Conservation (phyloP, 2,797 vertebrate species). For the Phalloptychus januarius region DNA sequence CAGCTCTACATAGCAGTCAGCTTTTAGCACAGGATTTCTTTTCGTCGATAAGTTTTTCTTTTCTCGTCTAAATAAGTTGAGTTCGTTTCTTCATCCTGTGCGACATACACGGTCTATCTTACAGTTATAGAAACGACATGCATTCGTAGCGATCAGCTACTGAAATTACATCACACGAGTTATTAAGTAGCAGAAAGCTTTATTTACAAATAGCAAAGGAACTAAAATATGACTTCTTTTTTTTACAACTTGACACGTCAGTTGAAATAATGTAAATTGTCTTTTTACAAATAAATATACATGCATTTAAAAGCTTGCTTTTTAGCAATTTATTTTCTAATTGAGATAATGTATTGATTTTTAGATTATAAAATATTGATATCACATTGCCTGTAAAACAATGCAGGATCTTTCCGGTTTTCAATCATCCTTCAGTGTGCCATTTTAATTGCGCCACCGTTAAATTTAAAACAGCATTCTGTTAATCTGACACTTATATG, state of each 20-base stretch:
- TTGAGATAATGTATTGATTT: not conserved
- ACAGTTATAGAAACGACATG: not conserved
- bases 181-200: not conserved
- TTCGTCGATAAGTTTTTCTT: no score
- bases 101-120: not conserved
- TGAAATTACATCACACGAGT: not conserved
- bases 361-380: not conserved
- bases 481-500: not conserved
- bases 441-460: not conserved
- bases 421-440: not conserved
- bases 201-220: not conserved
- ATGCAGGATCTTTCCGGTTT: not conserved
- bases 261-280: not conserved
- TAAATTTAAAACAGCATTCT: not conserved
- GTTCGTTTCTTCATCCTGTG: not conserved
- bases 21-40: not conserved
- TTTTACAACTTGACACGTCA: not conserved
- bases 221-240: not conserved
- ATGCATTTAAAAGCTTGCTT: not conserved
- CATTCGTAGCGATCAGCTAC: not conserved
- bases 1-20: not conserved
- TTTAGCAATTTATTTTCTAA: not conserved
- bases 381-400: not conserved
- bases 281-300: not conserved
- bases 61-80: not conserved